Evolutionary conservation across 1,140 invertebrate genomes (phyloP).

Genomic region (Aphidius gifuensis): DNA sequence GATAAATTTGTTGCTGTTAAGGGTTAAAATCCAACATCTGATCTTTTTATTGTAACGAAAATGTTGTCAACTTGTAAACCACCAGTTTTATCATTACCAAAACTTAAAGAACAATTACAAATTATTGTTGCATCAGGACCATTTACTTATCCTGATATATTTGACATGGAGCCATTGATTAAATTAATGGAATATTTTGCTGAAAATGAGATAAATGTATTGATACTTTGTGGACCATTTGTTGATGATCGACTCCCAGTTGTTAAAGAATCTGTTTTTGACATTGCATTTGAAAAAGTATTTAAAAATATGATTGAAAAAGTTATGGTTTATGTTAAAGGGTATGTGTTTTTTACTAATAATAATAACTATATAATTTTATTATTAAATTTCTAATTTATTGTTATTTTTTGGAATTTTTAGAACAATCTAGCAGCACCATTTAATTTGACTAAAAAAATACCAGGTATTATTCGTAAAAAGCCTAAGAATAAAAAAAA

Average conservation of each 20-base stretch:
- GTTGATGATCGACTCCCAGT: slow-evolving; percentile 60
- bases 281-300: slow-evolving; percentile 65
- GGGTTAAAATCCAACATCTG: slow-evolving; percentile 69
- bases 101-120: slow-evolving; percentile 54
- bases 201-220: slow-evolving; percentile 71
- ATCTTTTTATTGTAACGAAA: slow-evolving; percentile 39
- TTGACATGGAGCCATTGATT: slow-evolving; percentile 76
- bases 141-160: slow-evolving; percentile 72
- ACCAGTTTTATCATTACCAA: slow-evolving; percentile 31
- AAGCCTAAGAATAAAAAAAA: no score
- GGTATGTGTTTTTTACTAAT: slow-evolving; percentile 41
- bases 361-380: background rate
- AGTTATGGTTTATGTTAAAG: slow-evolving; percentile 58
- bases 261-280: slow-evolving; percentile 24
- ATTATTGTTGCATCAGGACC: slow-evolving; percentile 79
- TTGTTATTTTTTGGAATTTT: slow-evolving; percentile 33
- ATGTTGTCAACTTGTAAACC: slow-evolving; percentile 45
- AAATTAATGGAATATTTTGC: slow-evolving; percentile 71
- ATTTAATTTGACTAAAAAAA: no score
- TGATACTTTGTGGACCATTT: slow-evolving; percentile 82
- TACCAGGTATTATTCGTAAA: no score
- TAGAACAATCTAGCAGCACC: slow-evolving; percentile 49
- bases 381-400: slow-evolving; percentile 11
- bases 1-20: slow-evolving; percentile 72
- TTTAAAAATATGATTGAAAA: slow-evolving; percentile 69